Conservation (phyloP, 2,888 invertebrate species). For the Meta bourneti region DNA sequence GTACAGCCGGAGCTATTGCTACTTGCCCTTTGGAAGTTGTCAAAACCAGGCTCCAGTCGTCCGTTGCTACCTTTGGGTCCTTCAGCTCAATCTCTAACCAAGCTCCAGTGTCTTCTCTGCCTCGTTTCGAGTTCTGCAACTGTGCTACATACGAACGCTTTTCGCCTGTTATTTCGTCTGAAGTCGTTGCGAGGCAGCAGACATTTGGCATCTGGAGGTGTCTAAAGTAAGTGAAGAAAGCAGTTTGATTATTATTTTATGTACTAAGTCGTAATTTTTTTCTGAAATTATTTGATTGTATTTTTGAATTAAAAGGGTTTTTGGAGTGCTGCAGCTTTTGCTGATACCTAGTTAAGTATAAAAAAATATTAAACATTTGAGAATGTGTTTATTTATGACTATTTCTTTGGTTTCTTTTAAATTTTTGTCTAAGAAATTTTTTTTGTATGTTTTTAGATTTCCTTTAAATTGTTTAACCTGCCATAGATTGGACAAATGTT, state of each 20-base stretch:
- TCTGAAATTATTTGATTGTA: too few relatives aligned
- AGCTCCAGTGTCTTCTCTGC: constrained; percentile 39
- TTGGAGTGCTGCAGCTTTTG: not conserved
- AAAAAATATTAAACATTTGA: too few relatives aligned
- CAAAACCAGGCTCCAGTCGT: constrained; percentile 97
- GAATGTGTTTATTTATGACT: too few relatives aligned
- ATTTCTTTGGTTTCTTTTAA: too few relatives aligned
- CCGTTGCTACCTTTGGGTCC: constrained; percentile 84
- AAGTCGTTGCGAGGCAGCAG: constrained; percentile 60
- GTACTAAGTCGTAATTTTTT: not conserved
- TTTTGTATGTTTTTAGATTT: too few relatives aligned
- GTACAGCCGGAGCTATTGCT: constrained; percentile 96
- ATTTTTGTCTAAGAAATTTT: too few relatives aligned
- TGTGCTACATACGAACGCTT: constrained; percentile 71
- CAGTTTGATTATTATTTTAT: not conserved
- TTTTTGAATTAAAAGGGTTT: not conserved
- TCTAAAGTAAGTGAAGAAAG: constrained; percentile 79
- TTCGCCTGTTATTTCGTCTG: constrained; percentile 68
- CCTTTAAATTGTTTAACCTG: too few relatives aligned
- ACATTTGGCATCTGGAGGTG: constrained; percentile 79
- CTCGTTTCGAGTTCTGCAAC: constrained; percentile 73
- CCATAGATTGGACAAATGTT: too few relatives aligned
- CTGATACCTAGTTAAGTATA: too few relatives aligned
- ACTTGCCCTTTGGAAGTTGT: constrained; percentile 99
- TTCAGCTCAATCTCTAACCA: constrained; percentile 9